Conservation (phyloP, 2,888 invertebrate species). For the Diogma glabrata region DNA sequence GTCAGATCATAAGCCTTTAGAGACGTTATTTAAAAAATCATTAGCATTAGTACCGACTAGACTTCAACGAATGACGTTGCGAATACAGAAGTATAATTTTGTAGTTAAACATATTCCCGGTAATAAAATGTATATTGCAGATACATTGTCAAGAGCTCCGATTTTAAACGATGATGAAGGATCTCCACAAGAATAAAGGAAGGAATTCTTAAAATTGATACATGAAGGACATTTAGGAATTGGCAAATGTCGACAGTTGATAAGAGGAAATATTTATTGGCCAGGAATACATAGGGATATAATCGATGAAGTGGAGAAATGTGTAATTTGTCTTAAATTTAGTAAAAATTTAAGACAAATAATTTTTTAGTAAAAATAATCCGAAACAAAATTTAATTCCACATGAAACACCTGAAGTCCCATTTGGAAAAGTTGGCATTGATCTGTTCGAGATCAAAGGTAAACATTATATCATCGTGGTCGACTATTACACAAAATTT, state of each 20-base stretch:
- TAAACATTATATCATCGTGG: no score
- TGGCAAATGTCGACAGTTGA: conserved; percentile 19
- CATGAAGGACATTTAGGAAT: background rate
- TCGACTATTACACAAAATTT: conserved; percentile 14
- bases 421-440: background rate
- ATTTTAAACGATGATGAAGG: background rate
- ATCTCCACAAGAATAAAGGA: conserved; percentile 13
- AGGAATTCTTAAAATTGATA: background rate
- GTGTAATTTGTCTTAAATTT: background rate
- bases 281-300: background rate
- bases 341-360: no score
- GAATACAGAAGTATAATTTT: background rate
- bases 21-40: background rate
- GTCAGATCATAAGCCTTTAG: background rate
- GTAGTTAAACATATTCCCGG: background rate
- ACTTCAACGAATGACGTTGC: background rate
- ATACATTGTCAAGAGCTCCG: background rate
- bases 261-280: background rate
- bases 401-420: conserved; percentile 2
- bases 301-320: background rate
- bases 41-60: background rate
- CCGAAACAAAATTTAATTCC: conserved; percentile 10
- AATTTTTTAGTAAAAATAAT: no score
- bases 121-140: background rate
- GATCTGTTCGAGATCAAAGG: background rate